Base-by-base conservation (phyloP, 1,140 invertebrate species). In the Bombus cullumanus region DNA sequence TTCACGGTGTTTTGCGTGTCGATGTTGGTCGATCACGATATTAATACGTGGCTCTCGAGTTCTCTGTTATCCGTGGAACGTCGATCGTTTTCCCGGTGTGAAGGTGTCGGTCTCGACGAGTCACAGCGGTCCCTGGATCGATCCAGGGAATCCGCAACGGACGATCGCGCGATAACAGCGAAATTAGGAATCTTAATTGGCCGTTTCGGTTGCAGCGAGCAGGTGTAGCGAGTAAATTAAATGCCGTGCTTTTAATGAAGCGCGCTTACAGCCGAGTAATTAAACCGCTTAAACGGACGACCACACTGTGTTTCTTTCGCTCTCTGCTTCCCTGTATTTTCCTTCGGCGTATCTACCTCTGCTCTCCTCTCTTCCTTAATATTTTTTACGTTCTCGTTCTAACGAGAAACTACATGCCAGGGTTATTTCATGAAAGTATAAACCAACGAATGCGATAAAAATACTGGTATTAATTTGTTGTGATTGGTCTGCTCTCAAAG, bases 161-260 rank as follows among this genome's bases (percentile, higher is more conserved):
- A 68, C 81, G 73, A 83, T 68, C 81, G 34, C n/a, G 59, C 81
- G 81, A 83, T 83, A 83, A 83, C 72, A 83, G 59, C 53, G 81
- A 76, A 83, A 83, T 83, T 83, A 83, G 81, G 81, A 76, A 37
- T 64, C 72, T 43, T 76, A 73, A 83, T 83, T 76, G 62, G 72
- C 59, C 66, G 81, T 83, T 68, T 83, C 81, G 81, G 71, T 76
- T 74, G 59, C 81, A 22, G 31, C 22, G 72, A 76, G 41, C 81
- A 76, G 81, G 41, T 75, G 72, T 75, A 76, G 39, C 41, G 59
- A 68, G 41, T 83, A 76, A 57, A 77, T 83, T 83, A 68, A 81
- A 81, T 41, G 79, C 18, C 47, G 47, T 34, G 47, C 68, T 81
- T 72, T 81, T 81, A 81, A 81, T 72, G 79, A 81, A 81, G 47